Evolutionary conservation across 2,797 vertebrate species (phyloP), one percentile per base, ranked within the genome.

Genomic region (Malurus splendens): DNA sequence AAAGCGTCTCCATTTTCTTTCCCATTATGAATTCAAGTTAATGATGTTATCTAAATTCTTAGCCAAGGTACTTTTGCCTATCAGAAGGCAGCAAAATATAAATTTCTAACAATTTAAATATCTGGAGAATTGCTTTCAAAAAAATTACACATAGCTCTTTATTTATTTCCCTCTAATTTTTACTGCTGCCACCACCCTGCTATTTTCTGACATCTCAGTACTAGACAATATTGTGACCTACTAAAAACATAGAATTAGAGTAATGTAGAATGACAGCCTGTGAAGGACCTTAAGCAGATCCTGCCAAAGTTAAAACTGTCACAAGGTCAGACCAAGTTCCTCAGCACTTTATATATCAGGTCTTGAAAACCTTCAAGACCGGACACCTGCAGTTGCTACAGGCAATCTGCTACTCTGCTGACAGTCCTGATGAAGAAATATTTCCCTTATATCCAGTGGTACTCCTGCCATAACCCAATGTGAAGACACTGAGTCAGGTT

Each of bases 141-240:
- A 23, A 82, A 70, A 77, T 18, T 57, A 2, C 5, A 60, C 7
- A 57, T 25, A 64, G 1, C 1, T 67, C 11, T 45, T 9, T 16
- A 61, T 77, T 71, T 60, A 54, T 81, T 83, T 83, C 19, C 25
- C 14, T 48, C 28, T 55, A 9, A 10, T 17, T 48, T 91, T 83
- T 74, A 54, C 65, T 24, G 25, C 2, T 76, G 4, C 12, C 55
- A 27, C 1, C 3, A 2, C 2, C 3, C 5, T 32, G 6, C 6
- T 59, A 7, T 85, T 71, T 4, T 45, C n/a, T 67, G 45, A 45
- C 10, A 62, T 47, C 1, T 7, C 14, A 56, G 33, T 47, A 20
- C 17, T 39, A 66, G 30, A 28, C 33, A 76, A 45, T 18, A 9
- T 28, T 47, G 6, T 30, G 18, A 28, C 3, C 1, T 65, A n/a